Evolutionary conservation across 92 coral and sea anemone genomes (phyloP).

Genomic region (Palythoa grandis): DNA sequence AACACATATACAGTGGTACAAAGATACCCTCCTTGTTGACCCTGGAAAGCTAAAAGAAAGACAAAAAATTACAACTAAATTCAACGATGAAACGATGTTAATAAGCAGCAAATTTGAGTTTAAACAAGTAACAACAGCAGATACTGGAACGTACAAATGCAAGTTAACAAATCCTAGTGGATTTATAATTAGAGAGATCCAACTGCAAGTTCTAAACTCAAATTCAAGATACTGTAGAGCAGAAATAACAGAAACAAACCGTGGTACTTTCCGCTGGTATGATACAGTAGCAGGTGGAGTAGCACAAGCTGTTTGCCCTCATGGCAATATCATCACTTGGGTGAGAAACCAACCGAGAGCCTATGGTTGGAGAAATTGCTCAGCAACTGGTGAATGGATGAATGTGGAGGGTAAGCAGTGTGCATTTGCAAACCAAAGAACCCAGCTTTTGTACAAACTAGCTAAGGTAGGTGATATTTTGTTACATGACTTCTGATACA

Average conservation of each 20-base stretch:
- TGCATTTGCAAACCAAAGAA: conserved; percentile 67
- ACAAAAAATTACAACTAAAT: conserved; percentile 41
- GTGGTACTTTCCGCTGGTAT: conserved; percentile 85
- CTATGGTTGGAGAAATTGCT: conserved; percentile 69
- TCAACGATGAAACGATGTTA: conserved; percentile 26
- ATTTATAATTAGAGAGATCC: conserved; percentile 46
- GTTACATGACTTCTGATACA: not conserved
- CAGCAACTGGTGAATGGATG: conserved; percentile 65
- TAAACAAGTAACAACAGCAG: conserved; percentile 45
- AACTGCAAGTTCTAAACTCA: conserved; percentile 59
- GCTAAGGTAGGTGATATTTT: conserved; percentile 58
- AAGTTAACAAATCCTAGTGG: conserved; percentile 62
- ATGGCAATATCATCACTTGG: conserved; percentile 55
- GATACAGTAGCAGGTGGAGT: conserved; percentile 68
- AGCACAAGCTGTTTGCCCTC: conserved; percentile 74
- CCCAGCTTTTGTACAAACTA: conserved; percentile 64
- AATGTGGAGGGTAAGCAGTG: conserved; percentile 64
- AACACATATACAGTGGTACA: conserved; percentile 71
- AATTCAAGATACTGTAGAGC: conserved; percentile 65
- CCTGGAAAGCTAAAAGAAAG: conserved; percentile 19
- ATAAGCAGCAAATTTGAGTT: conserved; percentile 49
- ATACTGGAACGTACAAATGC: conserved; percentile 74
- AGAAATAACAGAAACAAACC: conserved; percentile 62
- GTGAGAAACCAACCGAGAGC: conserved; percentile 30
- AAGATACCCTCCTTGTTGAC: conserved; percentile 50